A percentile compares a stretch with the other conserved stretches of the same genome.
Evolutionary conservation across 53 echinoderm and acorn worm genomes (phyloP).

Genomic region (Crossaster papposus): DNA sequence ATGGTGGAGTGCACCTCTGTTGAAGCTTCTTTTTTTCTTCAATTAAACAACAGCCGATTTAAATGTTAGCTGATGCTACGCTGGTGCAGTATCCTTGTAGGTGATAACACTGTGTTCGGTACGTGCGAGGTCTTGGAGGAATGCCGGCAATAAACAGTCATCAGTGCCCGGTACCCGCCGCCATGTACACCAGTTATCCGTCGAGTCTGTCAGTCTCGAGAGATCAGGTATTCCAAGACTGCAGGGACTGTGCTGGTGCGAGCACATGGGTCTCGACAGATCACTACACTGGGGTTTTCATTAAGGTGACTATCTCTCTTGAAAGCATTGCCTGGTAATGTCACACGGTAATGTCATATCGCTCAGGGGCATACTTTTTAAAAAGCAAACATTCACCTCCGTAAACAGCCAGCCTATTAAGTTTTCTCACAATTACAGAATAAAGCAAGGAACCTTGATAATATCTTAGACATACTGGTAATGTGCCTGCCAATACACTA

Average conservation of each 20-base stretch:
- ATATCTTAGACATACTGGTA: no score
- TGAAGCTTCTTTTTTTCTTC: not conserved
- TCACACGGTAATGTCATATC: no score
- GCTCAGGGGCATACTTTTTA: no score
- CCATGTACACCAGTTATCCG: not conserved
- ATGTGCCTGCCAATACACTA: no score
- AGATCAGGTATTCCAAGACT: constrained; percentile 45
- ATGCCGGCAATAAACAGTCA: constrained; percentile 33
- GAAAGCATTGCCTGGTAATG: not conserved
- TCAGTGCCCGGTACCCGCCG: not conserved
- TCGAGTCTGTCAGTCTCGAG: constrained; percentile 1
- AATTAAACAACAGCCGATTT: not conserved
- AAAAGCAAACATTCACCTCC: not conserved
- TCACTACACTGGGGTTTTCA: not conserved
- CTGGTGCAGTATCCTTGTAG: not conserved
- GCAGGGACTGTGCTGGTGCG: constrained; percentile 10
- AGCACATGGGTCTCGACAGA: not conserved
- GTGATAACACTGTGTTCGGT: not conserved
- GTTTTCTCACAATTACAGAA: not conserved
- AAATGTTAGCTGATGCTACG: not conserved
- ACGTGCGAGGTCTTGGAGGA: not conserved
- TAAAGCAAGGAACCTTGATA: no score
- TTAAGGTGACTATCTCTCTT: not conserved
- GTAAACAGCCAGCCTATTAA: not conserved
- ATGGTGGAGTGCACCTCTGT: not conserved